Evolutionary conservation across 2,113 vertebrate genomes (phyloP).

Genomic region (Tetraodon nigroviridis): DNA sequence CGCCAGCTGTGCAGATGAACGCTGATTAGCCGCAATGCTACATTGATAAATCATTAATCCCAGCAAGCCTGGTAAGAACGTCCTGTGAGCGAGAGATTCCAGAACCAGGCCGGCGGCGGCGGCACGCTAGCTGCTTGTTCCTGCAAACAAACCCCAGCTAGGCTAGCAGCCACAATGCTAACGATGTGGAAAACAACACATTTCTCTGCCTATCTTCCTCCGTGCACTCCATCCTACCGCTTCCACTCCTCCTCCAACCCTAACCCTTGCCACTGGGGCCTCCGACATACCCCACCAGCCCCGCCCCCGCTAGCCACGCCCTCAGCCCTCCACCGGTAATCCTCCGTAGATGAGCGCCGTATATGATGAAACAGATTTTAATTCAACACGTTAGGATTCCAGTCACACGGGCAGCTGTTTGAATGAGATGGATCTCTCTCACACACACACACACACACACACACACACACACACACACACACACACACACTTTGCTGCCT

Average conservation of each 20-base stretch:
- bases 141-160: background rate
- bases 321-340: conserved; percentile 27
- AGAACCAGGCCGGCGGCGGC: too few relatives aligned
- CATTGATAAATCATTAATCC: too few relatives aligned
- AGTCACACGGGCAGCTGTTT: conserved; percentile 40
- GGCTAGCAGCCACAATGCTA: background rate
- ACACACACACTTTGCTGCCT: conserved; percentile 7
- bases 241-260: background rate
- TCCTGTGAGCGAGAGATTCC: too few relatives aligned
- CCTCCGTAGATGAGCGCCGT: conserved; percentile 36
- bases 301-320: background rate
- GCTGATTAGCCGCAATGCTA: too few relatives aligned
- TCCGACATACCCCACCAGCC: background rate
- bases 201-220: background rate
- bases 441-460: conserved; percentile 8
- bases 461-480: conserved; percentile 3
- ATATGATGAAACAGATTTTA: conserved; percentile 54
- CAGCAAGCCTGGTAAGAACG: too few relatives aligned
- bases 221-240: background rate
- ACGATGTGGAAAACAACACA: background rate
- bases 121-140: background rate
- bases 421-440: background rate
- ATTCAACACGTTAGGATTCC: conserved; percentile 48
- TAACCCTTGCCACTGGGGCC: background rate
- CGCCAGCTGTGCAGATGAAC: too few relatives aligned